phyloP scores from a whole-genome alignment of 2,797 vertebrate genomes.

The Sorex maritimensis region DNA sequence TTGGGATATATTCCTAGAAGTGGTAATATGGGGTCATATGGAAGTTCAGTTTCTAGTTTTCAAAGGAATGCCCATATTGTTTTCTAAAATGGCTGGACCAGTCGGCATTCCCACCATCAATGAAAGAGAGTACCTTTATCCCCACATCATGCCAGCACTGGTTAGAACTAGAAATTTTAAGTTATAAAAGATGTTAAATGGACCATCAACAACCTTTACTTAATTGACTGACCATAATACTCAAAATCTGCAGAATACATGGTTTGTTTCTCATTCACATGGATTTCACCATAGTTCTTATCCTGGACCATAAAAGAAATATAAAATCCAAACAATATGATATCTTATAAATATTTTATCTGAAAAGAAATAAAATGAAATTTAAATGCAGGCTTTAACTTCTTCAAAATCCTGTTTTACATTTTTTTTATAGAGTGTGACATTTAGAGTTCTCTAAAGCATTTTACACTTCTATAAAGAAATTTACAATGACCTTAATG shows the following conservation, averaged over 20 bases:
- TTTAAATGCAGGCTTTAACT: conserved; percentile 1
- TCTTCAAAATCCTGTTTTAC: conserved; percentile 12
- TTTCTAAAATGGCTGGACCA: too few species aligned
- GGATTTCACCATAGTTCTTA: background rate
- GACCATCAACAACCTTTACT: background rate
- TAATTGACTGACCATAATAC: background rate
- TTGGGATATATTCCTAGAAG: too few species aligned
- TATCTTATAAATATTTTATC: background rate
- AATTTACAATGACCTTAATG: conserved; percentile 5
- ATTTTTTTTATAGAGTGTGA: background rate
- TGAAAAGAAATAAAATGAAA: background rate
- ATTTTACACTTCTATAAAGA: conserved; percentile 40
- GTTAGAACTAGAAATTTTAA: too few species aligned
- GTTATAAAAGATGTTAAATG: background rate
- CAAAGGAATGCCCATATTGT: too few species aligned
- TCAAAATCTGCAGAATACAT: background rate
- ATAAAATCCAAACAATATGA: background rate
- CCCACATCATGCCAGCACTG: too few species aligned
- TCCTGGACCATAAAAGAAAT: background rate
- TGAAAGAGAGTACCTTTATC: too few species aligned
- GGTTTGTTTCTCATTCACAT: too few species aligned
- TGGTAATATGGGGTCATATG: too few species aligned
- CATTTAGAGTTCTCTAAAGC: conserved; percentile 14
- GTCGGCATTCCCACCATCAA: too few species aligned
- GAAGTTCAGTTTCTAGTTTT: too few species aligned